Evolutionary conservation across 2,797 vertebrate species (phyloP).

Genomic region (Nannoperca australis): DNA sequence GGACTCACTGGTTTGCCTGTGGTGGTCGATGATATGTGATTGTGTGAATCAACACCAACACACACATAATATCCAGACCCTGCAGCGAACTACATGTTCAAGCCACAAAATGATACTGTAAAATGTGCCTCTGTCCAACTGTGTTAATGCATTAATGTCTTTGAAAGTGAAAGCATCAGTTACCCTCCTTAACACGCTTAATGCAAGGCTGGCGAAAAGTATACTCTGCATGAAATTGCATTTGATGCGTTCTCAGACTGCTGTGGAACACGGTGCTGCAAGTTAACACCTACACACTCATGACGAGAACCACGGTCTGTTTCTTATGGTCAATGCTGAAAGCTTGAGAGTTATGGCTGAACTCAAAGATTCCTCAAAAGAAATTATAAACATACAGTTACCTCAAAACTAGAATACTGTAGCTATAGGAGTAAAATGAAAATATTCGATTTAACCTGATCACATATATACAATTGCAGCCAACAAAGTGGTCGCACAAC

Average conservation of each 20-base stretch:
- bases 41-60: slow-evolving; percentile 21
- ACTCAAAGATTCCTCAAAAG: not conserved
- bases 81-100: not conserved
- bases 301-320: not conserved
- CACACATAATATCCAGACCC: slow-evolving; percentile 7
- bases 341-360: not conserved
- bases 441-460: not conserved
- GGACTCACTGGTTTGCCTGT: slow-evolving; percentile 21
- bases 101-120: not conserved
- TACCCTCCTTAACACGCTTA: slow-evolving; percentile 21
- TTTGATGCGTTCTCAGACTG: slow-evolving; percentile 11
- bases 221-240: slow-evolving; percentile 18
- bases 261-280: slow-evolving; percentile 1
- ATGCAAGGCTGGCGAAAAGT: not conserved
- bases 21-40: slow-evolving; percentile 21
- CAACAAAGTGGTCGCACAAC: not conserved
- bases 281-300: slow-evolving; percentile 9
- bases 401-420: not conserved
- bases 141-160: slow-evolving; percentile 21
- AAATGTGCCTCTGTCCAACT: not conserved
- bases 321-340: not conserved
- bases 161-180: slow-evolving; percentile 25
- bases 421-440: not conserved
- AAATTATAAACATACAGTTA: not conserved
- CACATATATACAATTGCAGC: not conserved